Evolutionary conservation across 2,797 vertebrate species (phyloP).

Genomic region (Centropyge bicolor): DNA sequence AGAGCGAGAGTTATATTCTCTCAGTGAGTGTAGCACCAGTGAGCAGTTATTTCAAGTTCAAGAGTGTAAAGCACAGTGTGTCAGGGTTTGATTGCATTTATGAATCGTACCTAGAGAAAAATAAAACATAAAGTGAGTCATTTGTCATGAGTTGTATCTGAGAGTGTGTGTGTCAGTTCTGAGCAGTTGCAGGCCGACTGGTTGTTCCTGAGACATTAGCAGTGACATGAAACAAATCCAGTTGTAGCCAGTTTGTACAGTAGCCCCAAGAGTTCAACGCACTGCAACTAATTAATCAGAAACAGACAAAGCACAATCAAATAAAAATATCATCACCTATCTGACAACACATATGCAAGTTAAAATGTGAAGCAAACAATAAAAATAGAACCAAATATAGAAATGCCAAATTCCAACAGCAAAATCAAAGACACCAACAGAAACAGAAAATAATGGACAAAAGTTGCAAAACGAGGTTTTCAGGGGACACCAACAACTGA

Average conservation of each 20-base stretch:
- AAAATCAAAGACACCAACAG: not conserved
- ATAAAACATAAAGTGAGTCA: slow-evolving; percentile 10
- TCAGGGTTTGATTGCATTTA: slow-evolving; percentile 17
- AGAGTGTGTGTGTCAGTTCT: not conserved
- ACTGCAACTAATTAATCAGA: not conserved
- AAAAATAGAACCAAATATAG: not conserved
- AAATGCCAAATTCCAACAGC: not conserved
- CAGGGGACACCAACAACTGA: not conserved
- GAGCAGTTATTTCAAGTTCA: slow-evolving; percentile 19
- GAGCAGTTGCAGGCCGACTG: not conserved
- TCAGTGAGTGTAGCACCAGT: not conserved
- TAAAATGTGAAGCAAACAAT: not conserved
- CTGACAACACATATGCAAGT: too few species aligned
- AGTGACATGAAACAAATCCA: slow-evolving; percentile 19
- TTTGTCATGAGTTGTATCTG: slow-evolving; percentile 3
- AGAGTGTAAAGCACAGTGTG: slow-evolving; percentile 35
- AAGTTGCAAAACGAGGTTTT: not conserved
- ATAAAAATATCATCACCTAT: not conserved
- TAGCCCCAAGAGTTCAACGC: not conserved
- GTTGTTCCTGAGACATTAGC: not conserved
- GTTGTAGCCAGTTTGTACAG: not conserved
- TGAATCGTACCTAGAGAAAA: slow-evolving; percentile 28
- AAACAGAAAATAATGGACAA: not conserved
- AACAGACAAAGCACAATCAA: not conserved
- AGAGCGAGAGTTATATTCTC: slow-evolving; percentile 25